Base-by-base conservation (phyloP, 2,888 invertebrate genomes). In the Malthinus seriepunctatus region DNA sequence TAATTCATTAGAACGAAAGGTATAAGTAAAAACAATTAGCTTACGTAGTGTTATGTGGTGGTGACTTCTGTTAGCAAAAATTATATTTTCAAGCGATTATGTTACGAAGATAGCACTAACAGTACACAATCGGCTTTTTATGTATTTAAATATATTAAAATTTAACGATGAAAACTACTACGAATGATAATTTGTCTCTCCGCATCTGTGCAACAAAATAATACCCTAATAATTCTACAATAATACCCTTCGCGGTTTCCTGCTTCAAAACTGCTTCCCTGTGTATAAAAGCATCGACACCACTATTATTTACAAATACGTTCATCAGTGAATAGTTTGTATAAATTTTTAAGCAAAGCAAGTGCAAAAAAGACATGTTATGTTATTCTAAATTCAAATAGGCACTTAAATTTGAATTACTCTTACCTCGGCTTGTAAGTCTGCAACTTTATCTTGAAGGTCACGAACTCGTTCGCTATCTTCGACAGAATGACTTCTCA, bases 381-480 rank as follows among this genome's bases (percentile, higher is more conserved):
- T 12, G 39, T 15, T 42, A n/a, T 42, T 15, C n/a, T 15, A 37
- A 12, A 8, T 37, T 37, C n/a, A 9, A n/a, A 35, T 5, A 35
- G 11, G 11, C 2, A 9, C 1, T 42, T 5, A 2, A 1, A 8
- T 2, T 15, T n/a, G 2, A 4, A 15, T 9, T 15, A 9, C 6
- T 45, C 34, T 82, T 82, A 96, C 96, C 90, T 97, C 96, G 51
- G 95, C 93, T 81, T 93, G 93, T 32, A 96, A 84, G 78, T 95
- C 95, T 34, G 91, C 93, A 64, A 97, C 90, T 79, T 92, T 92
- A 79, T 95, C 95, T 78, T 95, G 95, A 62, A 97, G 82, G 69
- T 95, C 95, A 59, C 93, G 87, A 23, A 93, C 91, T 71, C 90
- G 86, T 66, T 94, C 94, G 50, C 89, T 90, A 72, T 93, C 93